Evolutionary conservation across 53 echinoderm and acorn worm species (phyloP).

Genomic region (Stichopus horrens): DNA sequence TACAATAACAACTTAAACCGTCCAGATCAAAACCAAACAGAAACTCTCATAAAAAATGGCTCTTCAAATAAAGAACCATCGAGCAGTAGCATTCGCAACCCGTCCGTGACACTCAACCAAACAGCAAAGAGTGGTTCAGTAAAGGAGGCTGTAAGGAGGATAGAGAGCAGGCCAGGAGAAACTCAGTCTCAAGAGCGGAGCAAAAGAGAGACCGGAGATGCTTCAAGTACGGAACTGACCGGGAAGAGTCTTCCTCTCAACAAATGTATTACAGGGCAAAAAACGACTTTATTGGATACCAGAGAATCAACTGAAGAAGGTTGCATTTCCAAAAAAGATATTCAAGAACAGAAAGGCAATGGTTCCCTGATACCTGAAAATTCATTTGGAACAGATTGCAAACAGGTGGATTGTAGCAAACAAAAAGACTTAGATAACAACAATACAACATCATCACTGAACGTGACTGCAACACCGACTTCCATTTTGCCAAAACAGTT

Average conservation of each 20-base stretch:
- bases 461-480: background rate
- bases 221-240: background rate
- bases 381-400: background rate
- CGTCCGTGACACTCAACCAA: background rate
- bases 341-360: background rate
- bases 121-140: background rate
- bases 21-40: too few species aligned
- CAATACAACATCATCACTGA: background rate
- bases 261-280: background rate
- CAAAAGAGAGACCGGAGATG: background rate
- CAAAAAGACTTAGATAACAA: background rate
- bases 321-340: background rate
- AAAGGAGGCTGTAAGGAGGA: background rate
- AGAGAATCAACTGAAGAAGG: too few species aligned
- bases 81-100: background rate
- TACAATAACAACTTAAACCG: background rate
- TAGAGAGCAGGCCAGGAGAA: background rate
- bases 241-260: background rate
- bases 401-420: background rate
- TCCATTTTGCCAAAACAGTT: constrained; percentile 26
- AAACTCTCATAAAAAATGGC: background rate
- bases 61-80: background rate
- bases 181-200: background rate
- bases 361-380: background rate
- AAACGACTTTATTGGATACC: background rate